Percentiles rank a stretch among this genome's conserved stretches.
phyloP scores from a whole-genome alignment of 2,113 vertebrate genomes.

The Psettodes erumei region DNA sequence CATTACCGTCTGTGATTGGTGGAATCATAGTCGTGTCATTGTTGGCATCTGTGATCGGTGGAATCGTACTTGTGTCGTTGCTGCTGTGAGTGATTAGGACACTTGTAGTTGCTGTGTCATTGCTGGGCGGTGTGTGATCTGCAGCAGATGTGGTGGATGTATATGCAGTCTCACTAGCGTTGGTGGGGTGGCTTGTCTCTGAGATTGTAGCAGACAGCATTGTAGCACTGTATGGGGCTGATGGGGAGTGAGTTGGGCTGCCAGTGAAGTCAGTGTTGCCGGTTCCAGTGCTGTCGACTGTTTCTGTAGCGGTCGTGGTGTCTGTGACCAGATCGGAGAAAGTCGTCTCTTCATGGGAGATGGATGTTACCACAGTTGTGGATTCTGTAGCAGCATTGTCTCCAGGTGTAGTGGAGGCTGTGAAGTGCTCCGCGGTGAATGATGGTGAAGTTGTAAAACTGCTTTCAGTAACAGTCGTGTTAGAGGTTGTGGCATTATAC shows the following conservation, averaged over 20 bases:
- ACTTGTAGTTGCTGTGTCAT: not conserved
- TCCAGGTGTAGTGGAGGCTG: not conserved
- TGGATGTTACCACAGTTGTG: not conserved
- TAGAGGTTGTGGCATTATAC: not conserved
- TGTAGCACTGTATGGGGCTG: not conserved
- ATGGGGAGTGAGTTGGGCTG: not conserved
- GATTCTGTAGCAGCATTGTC: not conserved
- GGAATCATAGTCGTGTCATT: not conserved
- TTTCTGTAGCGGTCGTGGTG: not conserved
- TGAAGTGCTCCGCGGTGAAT: not conserved
- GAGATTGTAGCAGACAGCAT: not conserved
- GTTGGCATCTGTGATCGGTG: not conserved
- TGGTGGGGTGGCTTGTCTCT: not conserved
- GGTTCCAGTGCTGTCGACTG: not conserved
- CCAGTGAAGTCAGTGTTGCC: not conserved
- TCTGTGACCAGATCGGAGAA: not conserved
- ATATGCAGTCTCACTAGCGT: constrained; percentile 9
- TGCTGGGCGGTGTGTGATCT: not conserved
- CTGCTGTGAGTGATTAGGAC: not conserved
- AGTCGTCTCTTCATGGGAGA: not conserved
- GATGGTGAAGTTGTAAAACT: not conserved
- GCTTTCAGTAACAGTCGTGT: not conserved
- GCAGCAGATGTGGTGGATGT: not conserved
- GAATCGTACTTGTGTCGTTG: not conserved
- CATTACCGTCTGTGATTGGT: not conserved